phyloP scores from a whole-genome alignment of 2,113 vertebrate genomes.

The Gadus macrocephalus region DNA sequence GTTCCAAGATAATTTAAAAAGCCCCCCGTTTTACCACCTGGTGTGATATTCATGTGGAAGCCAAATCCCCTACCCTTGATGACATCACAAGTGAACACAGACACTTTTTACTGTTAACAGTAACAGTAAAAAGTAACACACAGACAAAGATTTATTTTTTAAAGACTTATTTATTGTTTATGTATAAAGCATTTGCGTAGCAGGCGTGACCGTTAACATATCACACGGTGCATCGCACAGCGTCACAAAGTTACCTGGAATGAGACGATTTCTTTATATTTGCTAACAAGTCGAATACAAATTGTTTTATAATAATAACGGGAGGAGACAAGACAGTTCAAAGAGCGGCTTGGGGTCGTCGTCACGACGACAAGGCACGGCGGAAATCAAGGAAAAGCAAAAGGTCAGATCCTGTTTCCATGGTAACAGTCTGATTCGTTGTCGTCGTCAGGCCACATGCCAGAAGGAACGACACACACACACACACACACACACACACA shows the following conservation, averaged over 20 bases:
- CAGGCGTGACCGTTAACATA: conserved; percentile 72
- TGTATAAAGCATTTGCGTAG: conserved; percentile 67
- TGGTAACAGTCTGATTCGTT: background rate
- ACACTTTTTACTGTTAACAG: background rate
- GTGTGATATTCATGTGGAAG: no score
- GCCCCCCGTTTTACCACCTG: no score
- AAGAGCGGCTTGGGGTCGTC: conserved; percentile 21
- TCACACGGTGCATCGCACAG: no score
- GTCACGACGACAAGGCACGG: conserved; percentile 51
- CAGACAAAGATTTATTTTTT: conserved; percentile 45
- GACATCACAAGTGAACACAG: no score
- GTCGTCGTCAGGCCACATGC: background rate
- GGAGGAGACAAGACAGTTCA: conserved; percentile 9
- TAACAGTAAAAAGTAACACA: no score
- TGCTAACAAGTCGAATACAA: conserved; percentile 54
- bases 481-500: conserved; percentile 16
- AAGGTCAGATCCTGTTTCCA: conserved; percentile 7
- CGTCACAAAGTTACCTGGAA: conserved; percentile 58
- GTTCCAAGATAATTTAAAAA: no score
- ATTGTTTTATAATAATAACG: background rate
- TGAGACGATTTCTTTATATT: conserved; percentile 57
- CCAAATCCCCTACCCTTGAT: no score
- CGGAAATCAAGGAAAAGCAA: conserved; percentile 14
- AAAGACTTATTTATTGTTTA: conserved; percentile 64
- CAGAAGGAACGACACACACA: background rate